These are phyloP conservation scores for Epistrophe eligans DNA, from an alignment of 2,888 invertebrate genomes.

Conservation along the genomic window DNA sequence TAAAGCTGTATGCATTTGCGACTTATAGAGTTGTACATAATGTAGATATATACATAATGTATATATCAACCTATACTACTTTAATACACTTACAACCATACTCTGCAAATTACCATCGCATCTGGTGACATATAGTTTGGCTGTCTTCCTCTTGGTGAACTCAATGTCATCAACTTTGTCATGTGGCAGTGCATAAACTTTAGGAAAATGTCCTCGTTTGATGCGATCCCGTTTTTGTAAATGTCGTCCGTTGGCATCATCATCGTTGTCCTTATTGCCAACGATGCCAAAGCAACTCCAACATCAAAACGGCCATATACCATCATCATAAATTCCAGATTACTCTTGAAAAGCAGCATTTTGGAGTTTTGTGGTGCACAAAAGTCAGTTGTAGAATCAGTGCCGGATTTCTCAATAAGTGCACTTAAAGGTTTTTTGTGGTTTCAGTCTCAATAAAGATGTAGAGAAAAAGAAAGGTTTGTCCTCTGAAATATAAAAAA, in stretches of 20 bases:
- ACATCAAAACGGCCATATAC: conserved; percentile 5
- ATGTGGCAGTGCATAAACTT: conserved; percentile 52
- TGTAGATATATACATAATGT: too few relatives aligned
- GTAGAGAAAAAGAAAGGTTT: too few relatives aligned
- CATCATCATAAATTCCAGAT: conserved; percentile 72
- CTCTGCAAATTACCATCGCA: conserved; percentile 67
- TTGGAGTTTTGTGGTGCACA: conserved; percentile 33
- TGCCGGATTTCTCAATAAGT: neutral
- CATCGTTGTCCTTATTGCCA: conserved; percentile 75
- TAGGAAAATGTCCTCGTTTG: conserved; percentile 53
- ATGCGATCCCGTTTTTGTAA: conserved; percentile 9
- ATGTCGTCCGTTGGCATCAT: conserved; percentile 52
- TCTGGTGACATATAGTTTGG: conserved; percentile 68
- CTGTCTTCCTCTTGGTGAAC: conserved; percentile 32
- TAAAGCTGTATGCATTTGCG: conserved; percentile 17
- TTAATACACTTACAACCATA: conserved; percentile 61
- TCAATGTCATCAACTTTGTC: conserved; percentile 65
- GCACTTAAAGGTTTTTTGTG: neutral
- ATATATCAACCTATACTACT: conserved; percentile 10
- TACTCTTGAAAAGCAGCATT: conserved; percentile 44
- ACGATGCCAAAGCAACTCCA: conserved; percentile 19
- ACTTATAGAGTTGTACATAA: neutral
- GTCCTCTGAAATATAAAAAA: too few relatives aligned
- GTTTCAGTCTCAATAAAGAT: too few relatives aligned
- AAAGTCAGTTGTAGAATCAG: neutral